phyloP scores from a whole-genome alignment of 2,888 invertebrate genomes.

The Amiota communis region DNA sequence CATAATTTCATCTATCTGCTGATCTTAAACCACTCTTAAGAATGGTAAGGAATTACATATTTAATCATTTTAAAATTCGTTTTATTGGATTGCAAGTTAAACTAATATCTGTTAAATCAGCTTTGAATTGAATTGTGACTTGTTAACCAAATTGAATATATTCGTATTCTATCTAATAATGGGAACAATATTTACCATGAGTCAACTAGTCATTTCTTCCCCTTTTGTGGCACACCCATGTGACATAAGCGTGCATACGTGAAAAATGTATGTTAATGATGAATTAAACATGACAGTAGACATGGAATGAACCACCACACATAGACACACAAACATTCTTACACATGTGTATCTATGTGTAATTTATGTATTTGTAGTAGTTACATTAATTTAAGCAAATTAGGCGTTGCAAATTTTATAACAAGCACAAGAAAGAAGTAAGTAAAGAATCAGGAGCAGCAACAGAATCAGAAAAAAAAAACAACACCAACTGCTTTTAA shows the following conservation, averaged over 20 bases:
- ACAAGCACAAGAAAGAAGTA: conserved; percentile 11
- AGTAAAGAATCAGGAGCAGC: background rate
- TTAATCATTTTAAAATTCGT: no score
- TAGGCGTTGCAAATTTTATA: conserved; percentile 37
- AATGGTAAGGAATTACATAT: no score
- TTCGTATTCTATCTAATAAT: no score
- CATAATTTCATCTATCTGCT: no score
- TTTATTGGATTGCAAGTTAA: no score
- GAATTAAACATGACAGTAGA: conserved; percentile 34
- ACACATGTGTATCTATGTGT: background rate
- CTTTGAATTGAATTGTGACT: no score
- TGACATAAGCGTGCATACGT: background rate
- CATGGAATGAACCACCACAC: conserved; percentile 5
- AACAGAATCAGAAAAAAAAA: background rate
- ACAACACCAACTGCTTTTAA: conserved; percentile 19
- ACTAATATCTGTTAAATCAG: no score
- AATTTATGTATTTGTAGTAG: conserved; percentile 14
- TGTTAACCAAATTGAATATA: no score
- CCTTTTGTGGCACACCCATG: no score
- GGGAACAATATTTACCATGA: no score
- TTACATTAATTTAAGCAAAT: conserved; percentile 29
- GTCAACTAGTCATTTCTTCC: no score
- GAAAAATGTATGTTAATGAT: conserved; percentile 35
- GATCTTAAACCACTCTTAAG: no score
- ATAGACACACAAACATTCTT: background rate